Percentiles rank a stretch among this genome's conserved stretches.
Evolutionary conservation across 2,113 vertebrate species (phyloP).

Genomic region (Zapus hudsonius): DNA sequence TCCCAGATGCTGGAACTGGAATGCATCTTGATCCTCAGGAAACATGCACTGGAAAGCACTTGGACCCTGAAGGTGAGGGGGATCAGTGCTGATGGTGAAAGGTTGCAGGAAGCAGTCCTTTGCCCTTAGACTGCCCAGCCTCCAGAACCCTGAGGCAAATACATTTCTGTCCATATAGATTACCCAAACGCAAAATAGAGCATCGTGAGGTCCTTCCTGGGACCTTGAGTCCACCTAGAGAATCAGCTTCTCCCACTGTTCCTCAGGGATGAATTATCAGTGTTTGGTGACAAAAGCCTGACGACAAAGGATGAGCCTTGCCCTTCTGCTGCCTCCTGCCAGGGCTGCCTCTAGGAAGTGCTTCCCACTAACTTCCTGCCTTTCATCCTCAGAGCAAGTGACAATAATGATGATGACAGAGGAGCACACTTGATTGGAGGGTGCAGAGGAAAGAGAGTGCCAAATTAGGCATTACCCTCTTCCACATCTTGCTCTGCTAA

Average conservation of each 20-base stretch:
- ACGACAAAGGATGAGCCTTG: no score
- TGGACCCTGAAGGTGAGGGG: neutral
- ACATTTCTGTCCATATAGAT: neutral
- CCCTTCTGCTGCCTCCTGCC: neutral
- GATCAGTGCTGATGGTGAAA: neutral
- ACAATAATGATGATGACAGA: constrained; percentile 13
- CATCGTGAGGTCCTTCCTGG: neutral
- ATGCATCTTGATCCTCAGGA: neutral
- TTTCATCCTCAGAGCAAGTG: constrained; percentile 39
- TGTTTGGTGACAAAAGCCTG: neutral
- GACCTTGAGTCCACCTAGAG: neutral
- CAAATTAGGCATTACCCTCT: neutral
- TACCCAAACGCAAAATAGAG: neutral
- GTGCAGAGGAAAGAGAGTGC: neutral
- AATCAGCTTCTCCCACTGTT: neutral
- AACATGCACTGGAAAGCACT: neutral
- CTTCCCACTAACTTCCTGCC: constrained; percentile 10
- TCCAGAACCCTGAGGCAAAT: neutral
- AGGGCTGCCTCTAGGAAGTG: constrained; percentile 8
- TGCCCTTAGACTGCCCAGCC: neutral
- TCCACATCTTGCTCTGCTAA: neutral
- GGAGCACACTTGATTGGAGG: neutral
- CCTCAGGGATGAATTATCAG: neutral
- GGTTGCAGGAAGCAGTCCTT: neutral
- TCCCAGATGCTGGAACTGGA: neutral